Evolutionary conservation across 2,113 vertebrate genomes (phyloP).

Genomic region (human): GRCh38 chr6:51139501-51140000

Average conservation of each 20-base stretch:
- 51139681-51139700: not conserved
- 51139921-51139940: not conserved
- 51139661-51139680: not conserved
- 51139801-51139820: not conserved
- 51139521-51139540: not conserved
- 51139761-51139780: not conserved
- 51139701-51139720: not conserved
- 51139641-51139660: not conserved
- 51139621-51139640: not conserved
- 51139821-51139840: not conserved
- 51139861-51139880: not conserved
- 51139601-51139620: not conserved
- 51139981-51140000: not conserved
- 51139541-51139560: not conserved
- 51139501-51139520: not conserved
- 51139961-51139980: not conserved
- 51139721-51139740: not conserved
- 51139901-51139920: not conserved
- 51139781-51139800: not conserved
- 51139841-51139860: not conserved
- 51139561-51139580: not conserved
- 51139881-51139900: not conserved
- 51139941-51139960: conserved; percentile 8
- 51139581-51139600: not conserved
- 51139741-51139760: not conserved